Percentiles rank a stretch among this genome's conserved stretches.
phyloP scores from a whole-genome alignment of 2,797 vertebrate genomes.

The Xerus rutilus region DNA sequence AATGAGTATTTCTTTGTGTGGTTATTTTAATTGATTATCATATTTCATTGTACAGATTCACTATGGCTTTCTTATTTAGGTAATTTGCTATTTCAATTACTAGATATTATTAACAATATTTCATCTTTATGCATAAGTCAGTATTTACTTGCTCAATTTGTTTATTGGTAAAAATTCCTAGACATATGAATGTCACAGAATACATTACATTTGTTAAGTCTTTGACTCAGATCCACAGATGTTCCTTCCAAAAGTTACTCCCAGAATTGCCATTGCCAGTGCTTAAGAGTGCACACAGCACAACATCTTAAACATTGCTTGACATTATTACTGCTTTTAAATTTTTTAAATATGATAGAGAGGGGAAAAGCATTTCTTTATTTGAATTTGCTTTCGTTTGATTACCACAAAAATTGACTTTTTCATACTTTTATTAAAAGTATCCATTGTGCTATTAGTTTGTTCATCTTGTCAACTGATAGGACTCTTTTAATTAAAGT shows the following conservation, averaged over 20 bases:
- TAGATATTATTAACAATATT: slow-evolving; percentile 3
- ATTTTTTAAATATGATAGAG: not conserved
- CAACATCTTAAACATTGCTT: not conserved
- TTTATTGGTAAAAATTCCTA: slow-evolving; percentile 39
- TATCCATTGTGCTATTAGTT: not conserved
- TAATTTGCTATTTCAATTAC: not conserved
- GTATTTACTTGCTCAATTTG: not conserved
- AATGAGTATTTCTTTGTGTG: not conserved
- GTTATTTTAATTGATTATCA: slow-evolving; percentile 23
- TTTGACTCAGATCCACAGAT: not conserved
- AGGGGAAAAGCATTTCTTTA: slow-evolving; percentile 13
- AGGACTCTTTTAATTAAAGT: slow-evolving; percentile 25
- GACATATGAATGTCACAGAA: not conserved
- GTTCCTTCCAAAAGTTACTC: slow-evolving; percentile 9
- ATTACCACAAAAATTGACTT: not conserved
- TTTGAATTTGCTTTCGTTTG: slow-evolving; percentile 23
- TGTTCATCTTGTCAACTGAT: not conserved
- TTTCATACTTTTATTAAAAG: slow-evolving; percentile 39
- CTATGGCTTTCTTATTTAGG: not conserved
- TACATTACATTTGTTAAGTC: not conserved
- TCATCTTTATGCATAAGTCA: not conserved
- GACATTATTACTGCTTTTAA: not conserved
- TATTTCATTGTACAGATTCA: slow-evolving; percentile 1
- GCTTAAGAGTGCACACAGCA: not conserved
- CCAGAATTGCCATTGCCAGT: not conserved